Evolutionary conservation across 2,888 invertebrate species (phyloP).

Genomic region (Brachypalpus laphriformis): DNA sequence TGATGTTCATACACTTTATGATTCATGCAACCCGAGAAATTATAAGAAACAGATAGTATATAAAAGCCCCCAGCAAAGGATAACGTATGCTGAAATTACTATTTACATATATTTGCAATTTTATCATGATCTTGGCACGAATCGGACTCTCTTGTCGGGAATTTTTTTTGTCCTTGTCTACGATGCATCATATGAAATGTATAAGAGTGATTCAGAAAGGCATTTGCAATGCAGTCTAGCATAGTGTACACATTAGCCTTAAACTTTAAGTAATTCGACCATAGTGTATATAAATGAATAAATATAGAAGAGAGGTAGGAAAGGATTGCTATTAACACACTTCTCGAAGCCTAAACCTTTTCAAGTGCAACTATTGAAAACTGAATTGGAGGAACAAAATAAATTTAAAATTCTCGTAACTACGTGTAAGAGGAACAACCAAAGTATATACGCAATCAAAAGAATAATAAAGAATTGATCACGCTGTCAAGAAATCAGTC

Average conservation of each 20-base stretch:
- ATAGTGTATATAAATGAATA: not conserved
- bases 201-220: not conserved
- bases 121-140: too few species aligned
- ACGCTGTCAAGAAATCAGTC: slow-evolving; percentile 43
- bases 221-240: not conserved
- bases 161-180: too few species aligned
- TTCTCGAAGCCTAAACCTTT: not conserved
- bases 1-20: too few species aligned
- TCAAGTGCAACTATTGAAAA: not conserved
- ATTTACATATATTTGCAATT: too few species aligned
- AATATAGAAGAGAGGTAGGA: not conserved
- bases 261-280: slow-evolving; percentile 52
- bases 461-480: not conserved
- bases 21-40: too few species aligned
- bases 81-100: too few species aligned
- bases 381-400: not conserved
- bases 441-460: not conserved
- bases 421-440: not conserved
- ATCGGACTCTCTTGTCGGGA: too few species aligned
- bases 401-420: not conserved
- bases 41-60: too few species aligned
- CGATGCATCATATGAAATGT: not conserved
- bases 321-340: not conserved
- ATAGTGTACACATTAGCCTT: not conserved
- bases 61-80: too few species aligned